Evolutionary conservation across 2,888 invertebrate genomes (phyloP), one percentile per base, ranked within the genome.

Genomic region (Agrilus mali): DNA sequence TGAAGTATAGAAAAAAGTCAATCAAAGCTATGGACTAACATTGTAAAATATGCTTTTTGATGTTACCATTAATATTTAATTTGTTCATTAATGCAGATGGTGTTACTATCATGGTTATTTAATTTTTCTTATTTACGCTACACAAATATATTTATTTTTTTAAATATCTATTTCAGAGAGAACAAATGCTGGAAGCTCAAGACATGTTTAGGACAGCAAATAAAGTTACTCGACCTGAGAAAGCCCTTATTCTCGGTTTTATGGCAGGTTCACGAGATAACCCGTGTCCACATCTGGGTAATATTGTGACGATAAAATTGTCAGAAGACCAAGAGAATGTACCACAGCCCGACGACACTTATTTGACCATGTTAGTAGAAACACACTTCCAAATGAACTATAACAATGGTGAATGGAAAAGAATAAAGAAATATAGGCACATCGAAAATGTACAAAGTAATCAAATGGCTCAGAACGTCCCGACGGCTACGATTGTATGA

Each of bases 371-470:
- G 67, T 69, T 87, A 41, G 87, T 87, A 0, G 96, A 96, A 66
- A 94, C 90, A 50, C 93, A 92, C 68, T 96, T 97, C 78, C 93
- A 96, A 66, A 90, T 97, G 89, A 96, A 97, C 70, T 96, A 96
- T 69, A 87, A 87, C 61, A 94, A 90, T 42, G 96, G 96, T 22
- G 94, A 96, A 63, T 97, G 95, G 95, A 94, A 94, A 62, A 73
- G 85, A 56, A 85, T 95, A 56, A 90, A 93, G 67, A 95, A 95
- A 60, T 86, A 84, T 64, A 73, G 88, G 45, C 81, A 85, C 45
- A 74, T 85, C 52, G 86, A 82, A 46, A 65, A 60, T 50, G 53
- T 62, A 20, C 41, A 43, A 15, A 60, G 63, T 12, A 65, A 67
- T 32, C 63, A 61, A 44, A 54, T 65, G 33, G 55, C 63, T 22